Conservation (phyloP, 2,888 invertebrate species). For the Achlya flavicornis region DNA sequence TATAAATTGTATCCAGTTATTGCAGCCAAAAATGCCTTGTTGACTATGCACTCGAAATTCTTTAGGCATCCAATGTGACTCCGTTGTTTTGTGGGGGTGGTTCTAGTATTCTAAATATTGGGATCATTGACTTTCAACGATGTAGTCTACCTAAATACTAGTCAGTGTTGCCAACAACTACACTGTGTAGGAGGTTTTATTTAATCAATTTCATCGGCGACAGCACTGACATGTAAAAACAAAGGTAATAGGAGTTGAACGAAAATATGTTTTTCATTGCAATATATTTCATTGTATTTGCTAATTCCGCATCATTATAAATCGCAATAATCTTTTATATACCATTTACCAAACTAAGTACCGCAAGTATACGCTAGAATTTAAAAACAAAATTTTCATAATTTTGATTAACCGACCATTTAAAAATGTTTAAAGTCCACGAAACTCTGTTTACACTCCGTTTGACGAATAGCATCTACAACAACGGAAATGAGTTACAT, state of each 20-base stretch:
- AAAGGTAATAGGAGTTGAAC: background rate
- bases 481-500: slow-evolving; percentile 35
- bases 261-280: background rate
- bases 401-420: background rate
- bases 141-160: slow-evolving; percentile 21
- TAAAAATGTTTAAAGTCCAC: background rate
- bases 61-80: background rate
- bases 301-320: background rate
- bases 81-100: slow-evolving; percentile 16
- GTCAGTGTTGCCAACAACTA: slow-evolving; percentile 32
- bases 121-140: slow-evolving; percentile 37
- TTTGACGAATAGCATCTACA: slow-evolving; percentile 14
- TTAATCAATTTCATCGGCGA: slow-evolving; percentile 16
- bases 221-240: slow-evolving; percentile 6
- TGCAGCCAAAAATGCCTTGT: slow-evolving; percentile 18
- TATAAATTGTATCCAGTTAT: background rate
- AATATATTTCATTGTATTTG: background rate
- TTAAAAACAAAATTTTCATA: background rate
- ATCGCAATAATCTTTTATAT: background rate
- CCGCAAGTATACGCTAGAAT: too few species aligned
- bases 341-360: too few species aligned
- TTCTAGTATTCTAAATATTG: slow-evolving; percentile 31
- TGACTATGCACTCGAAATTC: slow-evolving; percentile 16
- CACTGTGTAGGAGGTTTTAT: slow-evolving; percentile 17
- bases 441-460: background rate